Conservation (phyloP, 2,888 invertebrate genomes). For the Calliphora vomitoria region DNA sequence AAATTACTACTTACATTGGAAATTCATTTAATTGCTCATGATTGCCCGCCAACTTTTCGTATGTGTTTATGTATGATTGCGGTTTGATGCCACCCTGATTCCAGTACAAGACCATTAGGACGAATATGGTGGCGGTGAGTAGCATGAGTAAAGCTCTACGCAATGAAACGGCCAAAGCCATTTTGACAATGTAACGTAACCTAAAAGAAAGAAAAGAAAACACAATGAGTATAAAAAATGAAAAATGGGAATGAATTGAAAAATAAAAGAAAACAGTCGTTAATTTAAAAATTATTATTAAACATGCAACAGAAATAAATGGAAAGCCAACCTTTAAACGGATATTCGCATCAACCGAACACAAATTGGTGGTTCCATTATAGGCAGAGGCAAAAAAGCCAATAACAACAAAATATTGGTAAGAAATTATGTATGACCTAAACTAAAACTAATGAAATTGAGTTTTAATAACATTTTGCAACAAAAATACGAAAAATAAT, state of each 20-base stretch:
- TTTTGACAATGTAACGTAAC: slow-evolving; percentile 83
- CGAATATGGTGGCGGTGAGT: slow-evolving; percentile 86
- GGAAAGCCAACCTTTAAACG: slow-evolving; percentile 27
- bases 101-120: slow-evolving; percentile 87
- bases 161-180: slow-evolving; percentile 85
- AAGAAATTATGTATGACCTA: slow-evolving; percentile 44
- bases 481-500: neutral
- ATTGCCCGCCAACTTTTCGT: slow-evolving; percentile 79
- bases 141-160: slow-evolving; percentile 86
- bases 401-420: slow-evolving; percentile 2
- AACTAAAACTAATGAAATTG: slow-evolving; percentile 59
- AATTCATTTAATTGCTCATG: slow-evolving; percentile 76
- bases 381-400: neutral
- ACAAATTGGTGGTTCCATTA: neutral
- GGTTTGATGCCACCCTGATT: slow-evolving; percentile 86
- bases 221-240: slow-evolving; percentile 9
- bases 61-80: slow-evolving; percentile 83
- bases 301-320: slow-evolving; percentile 51
- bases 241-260: neutral
- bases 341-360: slow-evolving; percentile 17
- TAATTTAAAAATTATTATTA: slow-evolving; percentile 46
- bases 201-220: slow-evolving; percentile 76
- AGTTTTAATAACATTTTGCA: slow-evolving; percentile 44
- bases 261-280: neutral
- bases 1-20: slow-evolving; percentile 79